A percentile compares a stretch with the other conserved stretches of the same genome.
phyloP scores from a whole-genome alignment of 30 jellyfish, hydroid and myxozoan genomes.

The Calvadosia cruxmelitensis region DNA sequence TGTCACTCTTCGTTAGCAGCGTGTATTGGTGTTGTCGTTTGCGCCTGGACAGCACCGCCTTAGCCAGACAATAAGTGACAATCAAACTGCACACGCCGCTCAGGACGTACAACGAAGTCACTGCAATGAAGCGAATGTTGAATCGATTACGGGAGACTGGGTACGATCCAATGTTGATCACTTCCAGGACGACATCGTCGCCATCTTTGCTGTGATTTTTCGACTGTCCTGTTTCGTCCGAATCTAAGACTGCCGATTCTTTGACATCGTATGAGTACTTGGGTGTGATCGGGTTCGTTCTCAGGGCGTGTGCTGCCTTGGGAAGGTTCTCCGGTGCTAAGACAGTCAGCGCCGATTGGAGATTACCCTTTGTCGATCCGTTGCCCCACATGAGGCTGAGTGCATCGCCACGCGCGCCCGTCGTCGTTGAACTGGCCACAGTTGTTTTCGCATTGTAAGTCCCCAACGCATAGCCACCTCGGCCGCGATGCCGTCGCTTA shows the following conservation, averaged over 20 bases:
- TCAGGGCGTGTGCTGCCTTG: not conserved
- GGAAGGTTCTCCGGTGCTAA: slow-evolving; percentile 51
- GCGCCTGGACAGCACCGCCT: slow-evolving; percentile 35
- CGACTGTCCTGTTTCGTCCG: not conserved
- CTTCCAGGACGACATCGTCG: slow-evolving; percentile 66
- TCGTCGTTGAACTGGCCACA: too few relatives aligned
- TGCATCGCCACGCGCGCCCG: too few relatives aligned
- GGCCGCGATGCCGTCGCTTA: too few relatives aligned
- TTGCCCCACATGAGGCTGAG: slow-evolving; percentile 2
- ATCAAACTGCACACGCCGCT: slow-evolving; percentile 49
- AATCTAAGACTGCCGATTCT: too few relatives aligned
- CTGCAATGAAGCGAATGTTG: slow-evolving; percentile 28
- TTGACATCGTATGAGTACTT: too few relatives aligned
- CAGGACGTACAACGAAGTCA: slow-evolving; percentile 51
- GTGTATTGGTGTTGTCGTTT: slow-evolving; percentile 66
- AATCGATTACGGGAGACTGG: slow-evolving; percentile 19
- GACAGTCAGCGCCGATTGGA: slow-evolving; percentile 60
- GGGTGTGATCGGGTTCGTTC: not conserved
- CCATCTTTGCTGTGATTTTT: slow-evolving; percentile 7
- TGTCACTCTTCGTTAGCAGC: slow-evolving; percentile 78
- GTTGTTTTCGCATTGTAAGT: too few relatives aligned
- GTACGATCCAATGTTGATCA: slow-evolving; percentile 63
- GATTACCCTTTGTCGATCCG: slow-evolving; percentile 27
- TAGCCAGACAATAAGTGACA: slow-evolving; percentile 59
- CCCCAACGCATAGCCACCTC: too few relatives aligned